Evolutionary conservation across 2,797 vertebrate species (phyloP).

Genomic region (Odontamblyopus rebecca): DNA sequence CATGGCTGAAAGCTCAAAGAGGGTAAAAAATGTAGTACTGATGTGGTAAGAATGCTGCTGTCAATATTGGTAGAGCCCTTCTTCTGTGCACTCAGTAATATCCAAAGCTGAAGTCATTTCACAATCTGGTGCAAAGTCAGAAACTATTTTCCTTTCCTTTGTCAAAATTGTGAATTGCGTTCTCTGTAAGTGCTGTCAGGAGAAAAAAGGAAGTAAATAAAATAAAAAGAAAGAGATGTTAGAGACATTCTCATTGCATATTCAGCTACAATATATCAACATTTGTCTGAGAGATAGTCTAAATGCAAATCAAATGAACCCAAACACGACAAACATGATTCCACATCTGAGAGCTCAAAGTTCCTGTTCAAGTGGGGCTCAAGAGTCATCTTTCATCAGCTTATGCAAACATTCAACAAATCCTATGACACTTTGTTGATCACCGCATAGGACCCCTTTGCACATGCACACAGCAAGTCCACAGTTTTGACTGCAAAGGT

Average conservation of each 20-base stretch:
- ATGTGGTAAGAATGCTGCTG: neutral
- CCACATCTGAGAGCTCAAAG: constrained; percentile 4
- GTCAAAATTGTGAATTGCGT: constrained; percentile 20
- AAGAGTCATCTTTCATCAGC: neutral
- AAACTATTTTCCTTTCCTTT: constrained; percentile 38
- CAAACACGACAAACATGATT: constrained; percentile 17
- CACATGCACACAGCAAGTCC: neutral
- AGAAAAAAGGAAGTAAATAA: neutral
- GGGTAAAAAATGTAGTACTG: neutral
- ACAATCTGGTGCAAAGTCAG: constrained; percentile 20
- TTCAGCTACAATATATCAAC: constrained; percentile 9
- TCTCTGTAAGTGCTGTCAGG: neutral
- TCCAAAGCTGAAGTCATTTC: constrained; percentile 26
- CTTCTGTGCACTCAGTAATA: constrained; percentile 33
- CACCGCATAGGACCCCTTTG: neutral
- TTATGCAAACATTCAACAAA: constrained; percentile 1
- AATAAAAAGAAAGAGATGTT: neutral
- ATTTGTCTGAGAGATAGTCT: constrained; percentile 27
- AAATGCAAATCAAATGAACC: constrained; percentile 19
- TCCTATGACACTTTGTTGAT: neutral
- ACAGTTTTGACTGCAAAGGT: neutral
- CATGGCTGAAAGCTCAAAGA: too few species aligned
- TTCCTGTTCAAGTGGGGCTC: neutral
- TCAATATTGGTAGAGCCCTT: constrained; percentile 4
- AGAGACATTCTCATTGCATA: neutral